Base-by-base conservation (phyloP, 2,113 vertebrate species). In the Gambusia holbrooki region DNA sequence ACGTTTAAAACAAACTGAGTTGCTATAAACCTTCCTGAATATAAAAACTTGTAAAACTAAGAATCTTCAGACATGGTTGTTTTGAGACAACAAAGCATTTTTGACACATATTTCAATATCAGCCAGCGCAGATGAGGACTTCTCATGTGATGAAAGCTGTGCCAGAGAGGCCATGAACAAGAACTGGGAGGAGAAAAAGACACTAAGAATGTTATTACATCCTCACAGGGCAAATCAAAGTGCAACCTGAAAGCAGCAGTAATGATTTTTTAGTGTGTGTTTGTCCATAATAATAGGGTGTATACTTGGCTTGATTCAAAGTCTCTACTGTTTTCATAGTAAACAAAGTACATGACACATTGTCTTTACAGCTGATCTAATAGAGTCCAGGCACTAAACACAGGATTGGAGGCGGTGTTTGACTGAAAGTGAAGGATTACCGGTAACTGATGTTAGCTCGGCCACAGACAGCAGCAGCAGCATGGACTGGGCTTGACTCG, bases 151-250 rank as follows among this genome's bases (percentile, higher is more conserved):
- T 85, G 66, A 37, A 70, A 74, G 69, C 42, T 1, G 62, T 12
- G 71, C 29, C n/a, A 22, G 51, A 22, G 51, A 4, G 25, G 51
- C 33, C 33, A 3, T 54, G 69, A 68, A 75, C 25, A 25, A 42
- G 60, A 35, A 60, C 45, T 37, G 17, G 45, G 19, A 48, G 17
- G 45, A 48, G 17, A 58, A 58, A 68, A 67, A 33, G 60, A 58
- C 42, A 69, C 30, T 48, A 62, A 64, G 73, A 66, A 78, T 62
- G 71, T 73, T 65, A 62, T 87, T 69, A 73, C 76, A 74, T 86
- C 84, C 77, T 87, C 85, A 75, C 81, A 66, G 12, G 76, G 80
- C 62, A 76, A 84, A 84, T 82, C 73, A 74, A 76, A 83, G 68
- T 60, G 71, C 77, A 74, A 68, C 35, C 37, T 84, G 71, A 73